Base-by-base conservation (phyloP, 2,797 vertebrate genomes). In the Podarcis lilfordi region DNA sequence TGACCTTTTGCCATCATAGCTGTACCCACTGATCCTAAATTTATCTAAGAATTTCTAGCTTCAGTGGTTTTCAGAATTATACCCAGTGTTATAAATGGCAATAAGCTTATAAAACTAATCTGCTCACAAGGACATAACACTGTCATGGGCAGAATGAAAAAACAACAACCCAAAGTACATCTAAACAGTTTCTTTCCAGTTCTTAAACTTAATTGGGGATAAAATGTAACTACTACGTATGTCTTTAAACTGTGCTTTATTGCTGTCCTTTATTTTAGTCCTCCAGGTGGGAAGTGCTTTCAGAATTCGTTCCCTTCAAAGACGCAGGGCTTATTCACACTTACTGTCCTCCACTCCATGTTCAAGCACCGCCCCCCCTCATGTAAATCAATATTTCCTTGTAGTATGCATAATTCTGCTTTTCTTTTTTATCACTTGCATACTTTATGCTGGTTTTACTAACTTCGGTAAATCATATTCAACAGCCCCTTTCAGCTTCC, bases 191-290 rank as follows among this genome's bases (percentile, higher is more conserved):
- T 88, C 82, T 89, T 90, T 37, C 35, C 81, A 84, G 83, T 72
- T 75, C n/a, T 80, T 66, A 85, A 91, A 85, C 19, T 29, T 82
- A 91, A 86, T 55, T 83, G 66, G 23, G 74, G 86, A 35, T 88
- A 75, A 91, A 91, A 86, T 79, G 3, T 86, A 88, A 90, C 37
- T 75, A 88, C 25, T 79, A 13, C 81, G 35, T 35, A 78, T 80
- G 72, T 86, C 90, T 88, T 88, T n/a, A 85, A 90, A 27, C 86
- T 86, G 37, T 86, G 79, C 91, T 21, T 83, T 88, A 88, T 91
- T 35, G 50, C 84, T 90, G 89, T 27, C 76, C 32, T 91, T 80
- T 29, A 13, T 9, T 85, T n/a, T 35, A 61, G 21, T 40, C 59
- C 81, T 79, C 90, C 37, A 79, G 17, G 37, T 88, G 21, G 87